Conservation (phyloP, 2,113 vertebrate genomes). For the Desmodus rotundus region DNA sequence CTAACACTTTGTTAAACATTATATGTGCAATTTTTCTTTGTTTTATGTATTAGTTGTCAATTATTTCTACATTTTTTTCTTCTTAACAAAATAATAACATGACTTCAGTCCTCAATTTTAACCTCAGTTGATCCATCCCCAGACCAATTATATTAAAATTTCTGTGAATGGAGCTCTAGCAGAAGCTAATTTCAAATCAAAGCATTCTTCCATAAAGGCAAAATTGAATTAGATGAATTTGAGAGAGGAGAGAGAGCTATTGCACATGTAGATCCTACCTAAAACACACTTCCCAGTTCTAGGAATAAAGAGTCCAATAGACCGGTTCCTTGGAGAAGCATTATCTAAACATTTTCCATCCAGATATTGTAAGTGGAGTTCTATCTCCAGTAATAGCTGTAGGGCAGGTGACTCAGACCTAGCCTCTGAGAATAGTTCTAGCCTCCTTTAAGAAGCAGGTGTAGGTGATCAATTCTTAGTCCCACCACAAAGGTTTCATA, state of each 20-base stretch:
- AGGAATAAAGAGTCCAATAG: background rate
- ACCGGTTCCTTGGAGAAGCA: background rate
- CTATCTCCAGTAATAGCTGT: rapidly evolving
- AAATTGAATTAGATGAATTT: background rate
- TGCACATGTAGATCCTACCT: background rate
- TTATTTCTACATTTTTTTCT: background rate
- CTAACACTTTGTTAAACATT: background rate
- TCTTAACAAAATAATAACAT: background rate
- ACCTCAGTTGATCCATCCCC: background rate
- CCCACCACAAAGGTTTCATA: background rate
- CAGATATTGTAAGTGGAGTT: background rate
- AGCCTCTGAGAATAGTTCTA: background rate
- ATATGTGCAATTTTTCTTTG: background rate
- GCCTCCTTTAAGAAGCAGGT: background rate
- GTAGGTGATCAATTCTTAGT: background rate
- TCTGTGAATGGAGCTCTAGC: background rate
- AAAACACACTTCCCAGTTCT: background rate
- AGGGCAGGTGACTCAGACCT: background rate
- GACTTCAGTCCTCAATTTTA: background rate
- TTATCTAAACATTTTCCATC: background rate
- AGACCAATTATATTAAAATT: background rate
- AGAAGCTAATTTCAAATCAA: background rate
- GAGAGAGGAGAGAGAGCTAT: background rate
- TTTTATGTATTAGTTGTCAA: background rate
- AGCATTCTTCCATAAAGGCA: background rate